Conservation (phyloP, 2,888 invertebrate species). For the Amphipoea lucens region DNA sequence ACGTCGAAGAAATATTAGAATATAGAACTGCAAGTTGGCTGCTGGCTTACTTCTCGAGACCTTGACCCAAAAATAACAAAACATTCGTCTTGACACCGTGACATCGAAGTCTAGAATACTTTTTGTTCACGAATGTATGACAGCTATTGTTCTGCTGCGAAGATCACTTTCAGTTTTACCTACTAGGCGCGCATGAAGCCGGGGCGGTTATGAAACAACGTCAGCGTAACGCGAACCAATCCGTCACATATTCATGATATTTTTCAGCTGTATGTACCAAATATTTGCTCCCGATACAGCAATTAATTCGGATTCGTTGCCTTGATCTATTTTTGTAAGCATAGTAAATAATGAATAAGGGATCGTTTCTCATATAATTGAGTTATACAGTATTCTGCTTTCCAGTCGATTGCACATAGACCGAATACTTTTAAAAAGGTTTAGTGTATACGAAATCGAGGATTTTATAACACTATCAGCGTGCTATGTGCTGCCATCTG, state of each 20-base stretch:
- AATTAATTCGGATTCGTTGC: constrained; percentile 39
- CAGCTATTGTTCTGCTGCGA: constrained; percentile 55
- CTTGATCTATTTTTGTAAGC: constrained; percentile 49
- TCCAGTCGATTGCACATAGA: constrained; percentile 26
- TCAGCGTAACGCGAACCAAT: constrained; percentile 51
- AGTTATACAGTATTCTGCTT: constrained; percentile 32
- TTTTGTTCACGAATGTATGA: constrained; percentile 61
- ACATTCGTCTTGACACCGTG: constrained; percentile 83
- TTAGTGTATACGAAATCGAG: constrained; percentile 35
- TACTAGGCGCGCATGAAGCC: constrained; percentile 14
- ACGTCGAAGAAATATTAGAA: constrained; percentile 59
- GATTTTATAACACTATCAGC: constrained; percentile 14
- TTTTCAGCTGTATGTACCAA: not conserved
- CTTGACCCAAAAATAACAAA: constrained; percentile 87
- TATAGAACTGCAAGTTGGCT: constrained; percentile 71
- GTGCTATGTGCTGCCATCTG: constrained; percentile 60
- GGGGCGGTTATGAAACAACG: constrained; percentile 30
- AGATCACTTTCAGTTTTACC: constrained; percentile 59
- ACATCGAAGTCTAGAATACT: constrained; percentile 71
- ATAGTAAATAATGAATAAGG: constrained; percentile 49
- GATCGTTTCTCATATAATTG: constrained; percentile 36
- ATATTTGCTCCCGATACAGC: constrained; percentile 49
- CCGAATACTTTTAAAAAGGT: constrained; percentile 43
- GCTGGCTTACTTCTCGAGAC: constrained; percentile 73
- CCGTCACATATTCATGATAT: constrained; percentile 51